phyloP scores from a whole-genome alignment of 2,888 invertebrate species.

The Choreutis nemorana region DNA sequence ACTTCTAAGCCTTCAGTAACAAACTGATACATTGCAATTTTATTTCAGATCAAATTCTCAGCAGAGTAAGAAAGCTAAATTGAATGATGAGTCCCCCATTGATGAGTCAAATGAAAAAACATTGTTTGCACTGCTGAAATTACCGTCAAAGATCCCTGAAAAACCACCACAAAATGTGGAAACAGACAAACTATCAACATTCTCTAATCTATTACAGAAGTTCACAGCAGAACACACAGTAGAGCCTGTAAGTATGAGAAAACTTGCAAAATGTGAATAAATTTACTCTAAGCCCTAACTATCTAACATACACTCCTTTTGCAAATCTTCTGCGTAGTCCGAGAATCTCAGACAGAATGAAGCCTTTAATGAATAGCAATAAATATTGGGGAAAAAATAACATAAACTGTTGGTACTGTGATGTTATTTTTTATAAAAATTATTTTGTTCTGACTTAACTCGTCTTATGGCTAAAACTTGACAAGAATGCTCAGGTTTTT shows the following conservation, averaged over 20 bases:
- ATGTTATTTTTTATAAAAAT: too few species aligned
- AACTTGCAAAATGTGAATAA: not conserved
- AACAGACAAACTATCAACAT: slow-evolving; percentile 46
- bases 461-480: too few species aligned
- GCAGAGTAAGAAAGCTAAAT: slow-evolving; percentile 33
- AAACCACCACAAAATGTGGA: slow-evolving; percentile 32
- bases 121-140: slow-evolving; percentile 60
- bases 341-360: not conserved
- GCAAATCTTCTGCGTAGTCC: not conserved
- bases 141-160: slow-evolving; percentile 36
- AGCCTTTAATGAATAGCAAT: too few species aligned
- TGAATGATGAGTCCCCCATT: slow-evolving; percentile 23
- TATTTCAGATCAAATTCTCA: too few species aligned
- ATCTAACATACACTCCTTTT: not conserved
- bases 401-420: too few species aligned
- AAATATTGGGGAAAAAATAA: too few species aligned
- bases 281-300: slow-evolving; percentile 1
- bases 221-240: slow-evolving; percentile 52
- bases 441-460: too few species aligned
- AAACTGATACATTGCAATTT: too few species aligned
- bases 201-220: slow-evolving; percentile 55
- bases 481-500: too few species aligned
- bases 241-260: slow-evolving; percentile 34
- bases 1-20: too few species aligned
- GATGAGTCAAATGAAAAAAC: slow-evolving; percentile 67